Evolutionary conservation across 2,797 vertebrate species (phyloP), one percentile per base, ranked within the genome.

Genomic region (Phyllotis vaccarum): DNA sequence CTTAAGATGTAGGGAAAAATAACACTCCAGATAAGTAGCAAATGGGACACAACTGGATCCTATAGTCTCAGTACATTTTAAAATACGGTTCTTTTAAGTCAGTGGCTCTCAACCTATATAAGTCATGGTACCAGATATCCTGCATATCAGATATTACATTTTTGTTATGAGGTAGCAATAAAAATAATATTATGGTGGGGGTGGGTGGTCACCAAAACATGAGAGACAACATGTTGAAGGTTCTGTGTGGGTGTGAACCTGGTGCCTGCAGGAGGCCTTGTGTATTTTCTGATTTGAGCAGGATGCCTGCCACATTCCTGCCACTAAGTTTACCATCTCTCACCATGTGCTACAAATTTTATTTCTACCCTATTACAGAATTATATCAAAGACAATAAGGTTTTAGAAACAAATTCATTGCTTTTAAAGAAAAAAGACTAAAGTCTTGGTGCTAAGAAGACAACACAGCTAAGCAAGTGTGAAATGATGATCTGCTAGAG

Each of bases 401-500:
- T 40, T 70, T 86, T 37, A 37, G 90, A n/a, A 52, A 86, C 46
- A n/a, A 86, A 89, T 79, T 72, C 54, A 68, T 82, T 82, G 7
- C 49, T 96, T 90, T 68, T 40, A 79, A 92, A 90, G 68, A 60
- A 86, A 88, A 92, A 88, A 92, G 68, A 78, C 11, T 74, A 89
- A 95, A 56, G 24, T 75, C 31, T 74, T 54, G n/a, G 60, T 86
- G 40, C 43, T 88, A 14, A 95, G 74, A 82, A 62, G 14, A 79
- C 17, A 62, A 3, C 34, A 68, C 17, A 74, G 70, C 80, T 86
- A 74, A 72, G 34, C 43, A 72, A 24, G 49, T 64, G 72, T 34
- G 62, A 94, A 92, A 92, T 79, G 81, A 92, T 88, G 76, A 49
- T 78, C 46, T 34, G 17, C 8, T 49, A 76, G 46, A 49, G 27